phyloP scores from a whole-genome alignment of 1,140 invertebrate species.

The Orius insidiosus region DNA sequence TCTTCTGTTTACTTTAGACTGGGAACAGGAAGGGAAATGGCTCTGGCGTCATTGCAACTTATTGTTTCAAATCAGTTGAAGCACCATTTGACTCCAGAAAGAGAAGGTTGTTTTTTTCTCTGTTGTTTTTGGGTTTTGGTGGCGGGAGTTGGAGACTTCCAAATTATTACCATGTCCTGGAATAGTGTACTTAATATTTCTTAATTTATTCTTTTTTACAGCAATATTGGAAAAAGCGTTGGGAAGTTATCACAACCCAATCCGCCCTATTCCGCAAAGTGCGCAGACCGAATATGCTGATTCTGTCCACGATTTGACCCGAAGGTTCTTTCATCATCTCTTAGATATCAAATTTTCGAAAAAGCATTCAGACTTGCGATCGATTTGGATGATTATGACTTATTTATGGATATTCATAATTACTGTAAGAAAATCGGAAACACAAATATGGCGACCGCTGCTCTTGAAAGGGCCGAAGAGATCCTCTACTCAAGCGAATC shows the following conservation, averaged over 20 bases:
- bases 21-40: slow-evolving; percentile 50
- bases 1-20: slow-evolving; percentile 46
- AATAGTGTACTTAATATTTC: too few relatives aligned
- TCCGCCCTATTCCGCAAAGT: slow-evolving; percentile 42
- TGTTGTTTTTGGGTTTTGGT: too few relatives aligned
- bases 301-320: slow-evolving; percentile 51
- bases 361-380: slow-evolving; percentile 73
- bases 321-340: slow-evolving; percentile 61
- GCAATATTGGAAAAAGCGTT: slow-evolving; percentile 48
- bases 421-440: slow-evolving; percentile 50
- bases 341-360: slow-evolving; percentile 63
- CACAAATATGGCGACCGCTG: slow-evolving; percentile 51
- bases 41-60: slow-evolving; percentile 47
- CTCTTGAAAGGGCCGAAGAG: slow-evolving; percentile 33
- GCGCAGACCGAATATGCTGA: slow-evolving; percentile 51
- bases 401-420: slow-evolving; percentile 71
- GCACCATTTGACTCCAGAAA: slow-evolving; percentile 40
- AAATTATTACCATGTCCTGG: too few relatives aligned
- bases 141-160: too few relatives aligned
- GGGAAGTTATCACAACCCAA: slow-evolving; percentile 49
- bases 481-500: slow-evolving; percentile 17
- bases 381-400: slow-evolving; percentile 62
- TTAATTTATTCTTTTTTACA: too few relatives aligned
- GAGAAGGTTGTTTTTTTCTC: slow-evolving; percentile 30
- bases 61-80: slow-evolving; percentile 54